Base-by-base conservation (phyloP, 1,140 invertebrate species). In the Tribolium madens region DNA sequence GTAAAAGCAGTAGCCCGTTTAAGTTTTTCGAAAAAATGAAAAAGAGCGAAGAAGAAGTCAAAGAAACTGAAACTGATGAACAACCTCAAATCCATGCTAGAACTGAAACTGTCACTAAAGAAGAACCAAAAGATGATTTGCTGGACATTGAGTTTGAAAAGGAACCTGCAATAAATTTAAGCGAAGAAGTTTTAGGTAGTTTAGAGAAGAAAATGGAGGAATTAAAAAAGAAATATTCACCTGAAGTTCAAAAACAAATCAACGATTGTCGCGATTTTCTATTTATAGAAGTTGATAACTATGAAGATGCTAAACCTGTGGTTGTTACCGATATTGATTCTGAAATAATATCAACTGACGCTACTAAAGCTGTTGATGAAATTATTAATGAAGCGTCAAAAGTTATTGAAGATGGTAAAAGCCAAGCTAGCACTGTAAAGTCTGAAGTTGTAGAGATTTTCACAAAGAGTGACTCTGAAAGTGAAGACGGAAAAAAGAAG, bases 11-110 rank as follows among this genome's bases (percentile, higher is more conserved):
- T 18, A 64, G 57, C 7, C 57, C 57, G n/a, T 64, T 71, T 10
- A 71, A 71, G 17, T 71, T 71, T 10, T 50, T 71, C 17, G 70
- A 50, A 36, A 69, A 76, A 73, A 60, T 75, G 13, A 78, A 73
- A 57, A 77, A 71, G n/a, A 50, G 75, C 33, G 77, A 81, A 17
- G 73, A 70, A 31, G 57, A 36, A 26, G 15, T 53, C 15, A 52
- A 26, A 48, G 48, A 76, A 17, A 31, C 7, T 14, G 52, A 53
- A 36, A n/a, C 33, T 47, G 47, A 46, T 3, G 36, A 42, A 7
- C n/a, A n/a, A n/a, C n/a, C 6, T 1, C 36, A 42, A 42, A 21
- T 57, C 10, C 13, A 6, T 9, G 14, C 64, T 15, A 33, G 60
- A 36, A 57, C 15, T 36, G 50, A 53, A 73, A 21, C 47, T 57